phyloP scores from a whole-genome alignment of 2,113 vertebrate species.

The Myrmecophaga tridactyla region DNA sequence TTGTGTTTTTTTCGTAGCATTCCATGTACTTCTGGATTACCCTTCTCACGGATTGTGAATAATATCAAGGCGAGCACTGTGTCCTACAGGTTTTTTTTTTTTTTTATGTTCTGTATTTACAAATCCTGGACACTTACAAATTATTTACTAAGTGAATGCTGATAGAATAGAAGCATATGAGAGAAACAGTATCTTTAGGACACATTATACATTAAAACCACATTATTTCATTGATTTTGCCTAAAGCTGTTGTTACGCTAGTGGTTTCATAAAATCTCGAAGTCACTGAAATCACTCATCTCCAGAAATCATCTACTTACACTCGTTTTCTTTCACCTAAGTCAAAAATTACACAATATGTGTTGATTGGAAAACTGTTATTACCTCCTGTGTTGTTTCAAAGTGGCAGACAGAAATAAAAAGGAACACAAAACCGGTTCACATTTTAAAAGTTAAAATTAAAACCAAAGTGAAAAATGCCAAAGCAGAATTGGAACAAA shows the following conservation, averaged over 20 bases:
- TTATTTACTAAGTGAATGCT: not conserved
- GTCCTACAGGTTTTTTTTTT: too few relatives aligned
- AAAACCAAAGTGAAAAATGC: slow-evolving; percentile 12
- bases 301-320: not conserved
- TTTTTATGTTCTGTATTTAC: not conserved
- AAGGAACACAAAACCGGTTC: not conserved
- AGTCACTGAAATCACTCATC: not conserved
- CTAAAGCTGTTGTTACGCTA: not conserved
- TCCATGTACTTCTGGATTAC: not conserved
- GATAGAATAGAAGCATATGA: not conserved
- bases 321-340: not conserved
- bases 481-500: not conserved
- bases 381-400: not conserved
- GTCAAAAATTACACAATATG: not conserved
- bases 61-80: not conserved
- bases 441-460: slow-evolving; percentile 20
- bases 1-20: not conserved
- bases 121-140: not conserved
- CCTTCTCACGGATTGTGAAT: fast-evolving
- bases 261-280: not conserved
- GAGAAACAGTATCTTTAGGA: not conserved
- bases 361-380: slow-evolving; percentile 16
- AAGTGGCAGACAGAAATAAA: not conserved
- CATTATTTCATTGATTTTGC: not conserved
- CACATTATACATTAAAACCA: not conserved